phyloP scores from a whole-genome alignment of 2,113 vertebrate genomes.

The Mobula birostris region DNA sequence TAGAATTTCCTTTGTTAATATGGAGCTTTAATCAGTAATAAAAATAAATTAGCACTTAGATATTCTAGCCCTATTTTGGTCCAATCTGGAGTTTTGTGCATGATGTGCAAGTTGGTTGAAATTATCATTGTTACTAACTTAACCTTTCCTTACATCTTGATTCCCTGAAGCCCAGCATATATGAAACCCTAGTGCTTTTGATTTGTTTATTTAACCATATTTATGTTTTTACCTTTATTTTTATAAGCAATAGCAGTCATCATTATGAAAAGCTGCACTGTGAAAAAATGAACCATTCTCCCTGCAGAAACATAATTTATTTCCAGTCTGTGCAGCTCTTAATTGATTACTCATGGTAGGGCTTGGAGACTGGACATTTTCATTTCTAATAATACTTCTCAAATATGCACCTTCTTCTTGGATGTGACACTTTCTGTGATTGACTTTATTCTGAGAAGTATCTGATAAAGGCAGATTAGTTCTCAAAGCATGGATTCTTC shows the following conservation, averaged over 20 bases:
- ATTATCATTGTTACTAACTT: neutral
- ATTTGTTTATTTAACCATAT: neutral
- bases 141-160: neutral
- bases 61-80: neutral
- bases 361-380: neutral
- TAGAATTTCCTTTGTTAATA: neutral
- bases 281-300: neutral
- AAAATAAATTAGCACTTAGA: neutral
- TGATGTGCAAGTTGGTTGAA: neutral
- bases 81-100: neutral
- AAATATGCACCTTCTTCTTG: neutral
- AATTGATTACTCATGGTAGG: neutral
- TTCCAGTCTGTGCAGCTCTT: neutral
- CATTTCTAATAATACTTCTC: neutral
- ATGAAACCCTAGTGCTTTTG: neutral
- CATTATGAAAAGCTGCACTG: neutral
- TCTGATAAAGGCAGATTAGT: neutral
- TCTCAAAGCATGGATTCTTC: neutral
- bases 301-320: neutral
- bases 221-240: neutral
- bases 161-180: neutral
- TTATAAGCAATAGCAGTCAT: neutral
- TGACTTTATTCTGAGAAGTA: slow-evolving; percentile 8
- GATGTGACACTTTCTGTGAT: neutral
- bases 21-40: neutral